These are phyloP conservation scores for Adineta ricciae DNA, from an alignment of 2,888 invertebrate species.

Conservation along the genomic window DNA sequence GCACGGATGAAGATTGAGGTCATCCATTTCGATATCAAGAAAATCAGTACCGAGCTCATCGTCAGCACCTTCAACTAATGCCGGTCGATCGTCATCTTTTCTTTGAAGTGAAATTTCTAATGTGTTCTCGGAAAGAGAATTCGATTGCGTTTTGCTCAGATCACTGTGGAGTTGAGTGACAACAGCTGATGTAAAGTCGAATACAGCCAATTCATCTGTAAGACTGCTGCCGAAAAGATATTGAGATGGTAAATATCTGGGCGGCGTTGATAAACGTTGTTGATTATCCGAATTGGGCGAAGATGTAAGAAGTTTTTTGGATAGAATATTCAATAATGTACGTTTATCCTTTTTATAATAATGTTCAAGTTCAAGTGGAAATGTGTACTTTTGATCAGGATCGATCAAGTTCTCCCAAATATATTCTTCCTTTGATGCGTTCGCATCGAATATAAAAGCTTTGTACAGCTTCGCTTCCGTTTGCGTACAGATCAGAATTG, in stretches of 20 bases:
- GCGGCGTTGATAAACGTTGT: slow-evolving; percentile 35
- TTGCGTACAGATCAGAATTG: slow-evolving; percentile 57
- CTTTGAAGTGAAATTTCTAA: background rate
- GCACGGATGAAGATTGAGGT: slow-evolving; percentile 62
- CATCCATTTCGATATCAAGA: slow-evolving; percentile 57
- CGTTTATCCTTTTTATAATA: slow-evolving; percentile 1
- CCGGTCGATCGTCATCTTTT: slow-evolving; percentile 3
- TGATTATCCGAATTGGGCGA: background rate
- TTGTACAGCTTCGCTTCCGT: slow-evolving; percentile 55
- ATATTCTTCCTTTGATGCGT: slow-evolving; percentile 42
- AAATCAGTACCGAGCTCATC: slow-evolving; percentile 38
- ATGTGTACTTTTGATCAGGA: slow-evolving; percentile 51
- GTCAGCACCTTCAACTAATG: slow-evolving; percentile 36
- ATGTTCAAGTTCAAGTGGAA: slow-evolving; percentile 55
- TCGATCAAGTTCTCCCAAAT: slow-evolving; percentile 59
- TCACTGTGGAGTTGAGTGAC: background rate
- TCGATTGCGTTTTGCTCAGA: background rate
- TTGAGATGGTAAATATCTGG: slow-evolving; percentile 53
- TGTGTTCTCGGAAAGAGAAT: slow-evolving; percentile 6
- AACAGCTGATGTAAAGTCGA: slow-evolving; percentile 47
- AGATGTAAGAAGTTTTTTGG: background rate
- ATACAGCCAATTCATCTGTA: slow-evolving; percentile 58
- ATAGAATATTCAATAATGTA: background rate
- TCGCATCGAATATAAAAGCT: slow-evolving; percentile 55
- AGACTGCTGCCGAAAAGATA: slow-evolving; percentile 59